phyloP scores from a whole-genome alignment of 2,888 invertebrate genomes.

The Pollenia amentaria region DNA sequence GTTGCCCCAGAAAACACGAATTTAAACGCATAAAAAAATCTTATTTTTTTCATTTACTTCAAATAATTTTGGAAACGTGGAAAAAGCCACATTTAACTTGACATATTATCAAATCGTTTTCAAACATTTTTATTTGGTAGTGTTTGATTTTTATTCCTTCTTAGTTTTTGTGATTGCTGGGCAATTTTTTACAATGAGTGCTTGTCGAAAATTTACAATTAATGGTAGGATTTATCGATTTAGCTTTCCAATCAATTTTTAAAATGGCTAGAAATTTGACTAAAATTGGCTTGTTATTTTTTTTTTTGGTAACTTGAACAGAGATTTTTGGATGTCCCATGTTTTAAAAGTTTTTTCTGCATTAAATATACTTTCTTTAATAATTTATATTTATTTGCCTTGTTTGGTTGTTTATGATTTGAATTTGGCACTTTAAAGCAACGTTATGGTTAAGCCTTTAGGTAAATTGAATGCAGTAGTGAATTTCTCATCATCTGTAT shows the following conservation, averaged over 20 bases:
- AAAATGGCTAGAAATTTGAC: slow-evolving; percentile 69
- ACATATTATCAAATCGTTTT: too few species aligned
- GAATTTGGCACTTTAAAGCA: slow-evolving; percentile 39
- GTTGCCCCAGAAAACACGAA: too few species aligned
- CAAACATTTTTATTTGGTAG: too few species aligned
- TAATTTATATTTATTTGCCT: slow-evolving; percentile 7
- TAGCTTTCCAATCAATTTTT: slow-evolving; percentile 14
- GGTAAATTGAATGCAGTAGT: slow-evolving; percentile 54
- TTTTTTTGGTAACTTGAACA: slow-evolving; percentile 62
- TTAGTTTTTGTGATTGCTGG: too few species aligned
- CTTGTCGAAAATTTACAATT: slow-evolving; percentile 9
- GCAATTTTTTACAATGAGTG: background rate
- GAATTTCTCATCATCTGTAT: background rate
- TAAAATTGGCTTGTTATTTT: slow-evolving; percentile 57
- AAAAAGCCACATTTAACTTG: too few species aligned
- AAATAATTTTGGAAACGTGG: too few species aligned
- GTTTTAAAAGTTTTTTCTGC: background rate
- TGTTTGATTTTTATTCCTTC: too few species aligned
- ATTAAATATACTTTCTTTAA: background rate
- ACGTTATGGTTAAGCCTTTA: slow-evolving; percentile 61
- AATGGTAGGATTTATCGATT: slow-evolving; percentile 20
- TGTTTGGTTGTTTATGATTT: background rate
- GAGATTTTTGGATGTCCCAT: slow-evolving; percentile 35
- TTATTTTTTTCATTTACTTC: too few species aligned
- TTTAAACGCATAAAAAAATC: too few species aligned